A percentile compares a stretch with the other conserved stretches of the same genome.
phyloP scores from a whole-genome alignment of 2,113 vertebrate species.

The Capreolus pygargus region DNA sequence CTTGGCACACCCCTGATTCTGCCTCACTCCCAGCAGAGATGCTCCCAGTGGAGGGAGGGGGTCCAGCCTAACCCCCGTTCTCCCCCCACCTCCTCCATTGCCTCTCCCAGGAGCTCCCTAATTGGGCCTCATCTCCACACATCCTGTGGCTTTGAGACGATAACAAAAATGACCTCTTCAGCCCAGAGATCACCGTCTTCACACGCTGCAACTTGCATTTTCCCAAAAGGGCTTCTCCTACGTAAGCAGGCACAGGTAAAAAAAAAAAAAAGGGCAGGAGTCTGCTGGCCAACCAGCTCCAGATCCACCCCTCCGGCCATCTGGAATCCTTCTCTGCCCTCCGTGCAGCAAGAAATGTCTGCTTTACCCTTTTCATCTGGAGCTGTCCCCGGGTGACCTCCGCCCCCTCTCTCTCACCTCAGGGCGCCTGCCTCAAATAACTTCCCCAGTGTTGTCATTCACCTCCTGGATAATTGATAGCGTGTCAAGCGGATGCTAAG shows the following conservation, averaged over 20 bases:
- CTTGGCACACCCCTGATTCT: background rate
- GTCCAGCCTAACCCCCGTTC: background rate
- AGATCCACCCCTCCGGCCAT: background rate
- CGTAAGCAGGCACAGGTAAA: background rate
- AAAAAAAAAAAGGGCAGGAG: background rate
- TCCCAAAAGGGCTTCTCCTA: background rate
- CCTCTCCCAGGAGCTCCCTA: background rate
- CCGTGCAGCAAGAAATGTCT: background rate
- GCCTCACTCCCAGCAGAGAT: background rate
- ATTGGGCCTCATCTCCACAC: background rate
- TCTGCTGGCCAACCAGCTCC: accelerated
- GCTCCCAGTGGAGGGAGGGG: too few species aligned
- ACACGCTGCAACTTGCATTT: background rate
- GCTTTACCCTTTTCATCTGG: background rate
- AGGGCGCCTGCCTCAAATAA: conserved; percentile 78
- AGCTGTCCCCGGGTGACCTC: conserved; percentile 41
- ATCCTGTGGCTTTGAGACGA: background rate
- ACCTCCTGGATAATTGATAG: conserved; percentile 84
- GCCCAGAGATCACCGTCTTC: background rate
- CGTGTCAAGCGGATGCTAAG: conserved; percentile 79
- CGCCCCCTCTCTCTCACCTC: conserved; percentile 43
- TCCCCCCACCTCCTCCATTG: too few species aligned
- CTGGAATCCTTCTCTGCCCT: background rate
- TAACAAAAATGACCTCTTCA: background rate
- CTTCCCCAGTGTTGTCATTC: conserved; percentile 78